Percentiles rank a stretch among this genome's conserved stretches.
Conservation (phyloP, 2,797 vertebrate genomes). For the Silurus lanzhouensis region DNA sequence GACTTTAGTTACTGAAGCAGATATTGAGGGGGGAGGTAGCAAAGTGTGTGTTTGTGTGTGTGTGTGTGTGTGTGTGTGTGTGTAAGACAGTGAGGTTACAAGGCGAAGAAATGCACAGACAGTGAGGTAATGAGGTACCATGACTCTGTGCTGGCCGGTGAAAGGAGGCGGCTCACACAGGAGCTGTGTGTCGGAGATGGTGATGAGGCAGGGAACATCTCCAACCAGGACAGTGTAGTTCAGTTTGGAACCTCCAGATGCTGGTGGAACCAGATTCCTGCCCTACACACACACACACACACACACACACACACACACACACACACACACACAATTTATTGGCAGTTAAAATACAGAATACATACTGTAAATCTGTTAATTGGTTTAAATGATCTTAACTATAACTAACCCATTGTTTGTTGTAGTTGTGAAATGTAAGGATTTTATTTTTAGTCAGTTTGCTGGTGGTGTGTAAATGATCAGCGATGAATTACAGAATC, state of each 20-base stretch:
- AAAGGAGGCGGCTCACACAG: slow-evolving; percentile 93
- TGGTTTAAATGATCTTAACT: not conserved
- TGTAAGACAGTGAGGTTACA: too few species aligned
- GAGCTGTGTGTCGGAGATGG: slow-evolving; percentile 91
- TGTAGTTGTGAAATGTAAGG: not conserved
- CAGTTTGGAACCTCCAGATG: slow-evolving; percentile 86
- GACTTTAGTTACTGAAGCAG: too few species aligned
- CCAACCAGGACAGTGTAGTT: slow-evolving; percentile 94
- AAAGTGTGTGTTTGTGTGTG: too few species aligned
- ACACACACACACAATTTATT: not conserved
- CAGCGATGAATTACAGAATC: not conserved
- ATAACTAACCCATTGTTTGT: not conserved
- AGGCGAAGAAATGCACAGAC: not conserved
- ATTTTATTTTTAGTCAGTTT: not conserved
- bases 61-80: too few species aligned
- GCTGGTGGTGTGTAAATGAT: not conserved
- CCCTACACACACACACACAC: slow-evolving; percentile 73
- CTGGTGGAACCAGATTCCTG: slow-evolving; percentile 89
- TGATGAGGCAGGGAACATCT: slow-evolving; percentile 86
- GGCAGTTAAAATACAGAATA: not conserved
- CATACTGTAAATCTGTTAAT: not conserved
- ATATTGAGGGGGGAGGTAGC: too few species aligned
- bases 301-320: slow-evolving; percentile 4
- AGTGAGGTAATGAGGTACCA: slow-evolving; percentile 58
- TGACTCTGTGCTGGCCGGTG: slow-evolving; percentile 91